These are phyloP conservation scores for Gallinago nigripennis DNA, from an alignment of 2,797 vertebrate species.

Conservation along the genomic window DNA sequence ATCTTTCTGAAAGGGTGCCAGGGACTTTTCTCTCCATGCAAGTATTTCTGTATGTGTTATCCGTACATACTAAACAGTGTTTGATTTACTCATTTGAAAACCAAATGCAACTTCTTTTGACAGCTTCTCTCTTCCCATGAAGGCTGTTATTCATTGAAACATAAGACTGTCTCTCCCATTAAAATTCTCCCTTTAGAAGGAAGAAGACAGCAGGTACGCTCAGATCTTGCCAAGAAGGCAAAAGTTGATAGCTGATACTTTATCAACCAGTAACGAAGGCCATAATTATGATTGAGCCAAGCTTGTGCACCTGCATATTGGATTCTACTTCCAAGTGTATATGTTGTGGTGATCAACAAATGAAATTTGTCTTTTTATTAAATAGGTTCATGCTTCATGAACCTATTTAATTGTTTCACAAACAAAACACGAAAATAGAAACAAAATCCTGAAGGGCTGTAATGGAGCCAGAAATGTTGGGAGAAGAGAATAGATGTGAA, in stretches of 20 bases:
- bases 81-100: conserved; percentile 4
- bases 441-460: background rate
- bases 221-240: background rate
- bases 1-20: background rate
- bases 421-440: background rate
- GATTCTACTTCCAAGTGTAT: background rate
- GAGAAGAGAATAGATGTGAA: background rate
- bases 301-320: background rate
- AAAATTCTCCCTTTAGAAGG: conserved; percentile 9
- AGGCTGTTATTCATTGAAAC: conserved; percentile 17
- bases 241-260: conserved; percentile 2
- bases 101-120: conserved; percentile 10
- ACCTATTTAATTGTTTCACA: background rate
- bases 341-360: background rate
- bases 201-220: background rate
- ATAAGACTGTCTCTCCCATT: background rate
- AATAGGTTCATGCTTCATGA: background rate
- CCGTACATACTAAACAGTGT: background rate
- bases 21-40: background rate
- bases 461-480: background rate
- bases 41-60: background rate
- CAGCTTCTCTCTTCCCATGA: conserved; percentile 7
- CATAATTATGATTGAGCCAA: background rate
- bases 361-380: background rate
- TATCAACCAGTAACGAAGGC: background rate